Percentiles rank a stretch among this genome's conserved stretches.
Evolutionary conservation across 1,140 invertebrate species (phyloP).

Genomic region (Megalonaias nervosa): DNA sequence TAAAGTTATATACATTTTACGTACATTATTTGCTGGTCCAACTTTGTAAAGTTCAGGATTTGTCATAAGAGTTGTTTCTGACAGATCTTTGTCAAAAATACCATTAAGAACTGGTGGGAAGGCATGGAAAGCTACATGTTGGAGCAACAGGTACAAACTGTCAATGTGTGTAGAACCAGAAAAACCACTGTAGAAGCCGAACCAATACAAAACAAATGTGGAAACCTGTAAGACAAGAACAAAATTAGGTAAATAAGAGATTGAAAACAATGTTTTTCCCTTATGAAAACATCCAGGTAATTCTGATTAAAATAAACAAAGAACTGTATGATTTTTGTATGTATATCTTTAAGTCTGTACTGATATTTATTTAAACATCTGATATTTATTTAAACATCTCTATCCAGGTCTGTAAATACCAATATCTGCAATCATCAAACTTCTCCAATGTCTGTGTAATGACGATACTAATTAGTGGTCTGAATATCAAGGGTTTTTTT

Average conservation of each 20-base stretch:
- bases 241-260: neutral
- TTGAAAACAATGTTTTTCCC: neutral
- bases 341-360: no score
- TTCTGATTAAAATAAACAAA: neutral
- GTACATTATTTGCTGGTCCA: conserved; percentile 74
- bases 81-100: conserved; percentile 91
- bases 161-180: conserved; percentile 66
- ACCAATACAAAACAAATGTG: conserved; percentile 67
- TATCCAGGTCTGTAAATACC: neutral
- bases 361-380: neutral
- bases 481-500: no score
- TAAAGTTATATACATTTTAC: neutral
- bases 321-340: no score
- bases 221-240: conserved; percentile 58
- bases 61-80: conserved; percentile 82
- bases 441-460: no score
- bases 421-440: conserved; percentile 2
- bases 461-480: no score
- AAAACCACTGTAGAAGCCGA: conserved; percentile 67
- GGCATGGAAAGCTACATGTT: conserved; percentile 68
- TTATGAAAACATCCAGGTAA: neutral
- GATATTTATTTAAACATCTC: neutral
- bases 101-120: conserved; percentile 74
- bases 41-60: conserved; percentile 86
- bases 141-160: conserved; percentile 64